Conservation (phyloP, 1,140 invertebrate species). For the Brachionus manjavacas region DNA sequence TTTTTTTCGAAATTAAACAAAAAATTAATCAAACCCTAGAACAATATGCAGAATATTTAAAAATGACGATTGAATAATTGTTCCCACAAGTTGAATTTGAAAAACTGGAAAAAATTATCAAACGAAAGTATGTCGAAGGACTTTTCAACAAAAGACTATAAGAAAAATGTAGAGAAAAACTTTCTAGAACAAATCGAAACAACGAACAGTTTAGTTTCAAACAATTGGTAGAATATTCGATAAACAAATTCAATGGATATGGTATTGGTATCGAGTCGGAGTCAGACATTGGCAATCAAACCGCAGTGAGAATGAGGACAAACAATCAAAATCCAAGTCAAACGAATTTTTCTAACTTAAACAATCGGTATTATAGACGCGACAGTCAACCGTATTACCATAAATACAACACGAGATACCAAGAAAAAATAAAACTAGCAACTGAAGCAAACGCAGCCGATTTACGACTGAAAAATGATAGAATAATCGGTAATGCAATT, state of each 20-base stretch:
- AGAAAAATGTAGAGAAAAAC: slow-evolving; percentile 4
- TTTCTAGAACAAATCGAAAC: slow-evolving; percentile 6
- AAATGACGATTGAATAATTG: not conserved
- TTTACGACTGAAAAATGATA: not conserved
- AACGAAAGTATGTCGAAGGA: slow-evolving; percentile 16
- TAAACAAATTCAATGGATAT: not conserved
- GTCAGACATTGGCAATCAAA: no score
- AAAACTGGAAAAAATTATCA: slow-evolving; percentile 7
- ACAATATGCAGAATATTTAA: slow-evolving; percentile 4
- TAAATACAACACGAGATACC: not conserved
- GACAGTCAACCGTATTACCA: slow-evolving; percentile 4
- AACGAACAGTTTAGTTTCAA: not conserved
- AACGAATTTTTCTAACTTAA: no score
- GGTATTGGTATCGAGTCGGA: not conserved
- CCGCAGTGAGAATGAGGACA: no score
- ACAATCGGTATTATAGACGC: no score
- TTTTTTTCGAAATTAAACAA: not conserved
- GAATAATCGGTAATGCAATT: slow-evolving; percentile 5
- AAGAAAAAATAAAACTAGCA: not conserved
- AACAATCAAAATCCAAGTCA: no score
- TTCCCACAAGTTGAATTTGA: slow-evolving; percentile 14
- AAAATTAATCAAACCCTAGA: slow-evolving; percentile 9
- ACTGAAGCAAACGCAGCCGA: not conserved
- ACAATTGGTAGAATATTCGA: not conserved
- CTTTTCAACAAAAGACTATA: not conserved